Percentiles rank a stretch among this genome's conserved stretches.
Conservation (phyloP, 2,888 invertebrate species). For the Phortica magna region DNA sequence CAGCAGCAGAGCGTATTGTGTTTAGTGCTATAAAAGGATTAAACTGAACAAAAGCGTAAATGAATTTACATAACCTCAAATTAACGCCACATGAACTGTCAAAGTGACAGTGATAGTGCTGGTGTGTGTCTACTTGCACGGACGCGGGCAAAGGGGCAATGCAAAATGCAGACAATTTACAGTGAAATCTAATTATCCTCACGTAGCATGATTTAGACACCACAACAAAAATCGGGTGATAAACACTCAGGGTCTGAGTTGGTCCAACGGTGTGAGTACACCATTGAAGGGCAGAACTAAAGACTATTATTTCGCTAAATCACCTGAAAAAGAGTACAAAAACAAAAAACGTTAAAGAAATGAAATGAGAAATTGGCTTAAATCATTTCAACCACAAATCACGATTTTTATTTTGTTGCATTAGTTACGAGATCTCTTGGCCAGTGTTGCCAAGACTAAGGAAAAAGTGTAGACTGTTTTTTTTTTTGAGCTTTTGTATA, state of each 20-base stretch:
- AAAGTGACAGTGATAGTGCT: conserved; percentile 42
- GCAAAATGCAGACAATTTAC: too few relatives aligned
- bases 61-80: conserved; percentile 53
- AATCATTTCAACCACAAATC: conserved; percentile 32
- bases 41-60: conserved; percentile 28
- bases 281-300: conserved; percentile 55
- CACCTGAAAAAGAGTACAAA: conserved; percentile 33
- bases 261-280: conserved; percentile 29
- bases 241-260: too few relatives aligned
- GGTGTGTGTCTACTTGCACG: not conserved
- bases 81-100: conserved; percentile 56
- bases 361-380: conserved; percentile 31
- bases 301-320: conserved; percentile 55
- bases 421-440: not conserved
- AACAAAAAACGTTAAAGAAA: not conserved
- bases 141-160: not conserved
- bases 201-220: too few relatives aligned
- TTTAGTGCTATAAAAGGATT: conserved; percentile 27
- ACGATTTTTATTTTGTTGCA: conserved; percentile 10
- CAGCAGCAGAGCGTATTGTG: conserved; percentile 3
- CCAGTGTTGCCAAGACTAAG: not conserved
- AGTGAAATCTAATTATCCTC: too few relatives aligned
- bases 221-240: too few relatives aligned
- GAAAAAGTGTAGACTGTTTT: not conserved
- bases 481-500: too few relatives aligned